Base-by-base conservation (phyloP, 2,113 vertebrate species). In the Cnemophilus loriae region DNA sequence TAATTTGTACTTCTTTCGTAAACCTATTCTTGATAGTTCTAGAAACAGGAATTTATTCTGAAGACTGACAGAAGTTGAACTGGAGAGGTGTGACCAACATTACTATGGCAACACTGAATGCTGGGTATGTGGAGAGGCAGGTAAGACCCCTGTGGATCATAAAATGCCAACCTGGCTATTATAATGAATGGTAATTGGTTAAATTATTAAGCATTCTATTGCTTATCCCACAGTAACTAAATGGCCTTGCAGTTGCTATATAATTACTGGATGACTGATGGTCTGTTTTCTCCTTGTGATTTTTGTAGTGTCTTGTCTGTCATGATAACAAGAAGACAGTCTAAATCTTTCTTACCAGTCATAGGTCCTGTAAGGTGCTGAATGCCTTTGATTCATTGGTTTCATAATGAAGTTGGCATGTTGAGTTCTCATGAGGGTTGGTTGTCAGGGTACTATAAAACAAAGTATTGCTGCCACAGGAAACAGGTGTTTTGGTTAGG, bases 131-230 rank as follows among this genome's bases (percentile, higher is more conserved):
- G 88, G 96, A 95, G 88, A 95, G 94, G 75, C 96, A 98, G 98
- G 97, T 98, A 87, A 98, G 97, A 97, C 96, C 93, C 93, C 75
- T 68, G 95, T 92, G 96, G 90, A 97, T 97, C 97, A 96, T 97
- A 96, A 97, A 93, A 97, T 97, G 97, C 97, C 97, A 98, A 97
- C 96, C 97, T 97, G 97, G 96, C 93, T 93, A 96, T 95, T 97
- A 91, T 95, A 98, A 98, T 93, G 83, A 97, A 97, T 96, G 79
- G 92, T 97, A 98, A 98, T 97, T 98, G 95, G 95, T 97, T 97
- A 98, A 94, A 96, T 98, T 98, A 97, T 98, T 98, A 97, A 97
- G 96, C 95, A 97, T 96, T 97, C 97, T 97, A 95, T 97, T 98
- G 96, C 97, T 98, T 98, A 98, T 97, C 96, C 96, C 97, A 97